Conservation (phyloP, 2,888 invertebrate genomes). For the Polietes domitor region DNA sequence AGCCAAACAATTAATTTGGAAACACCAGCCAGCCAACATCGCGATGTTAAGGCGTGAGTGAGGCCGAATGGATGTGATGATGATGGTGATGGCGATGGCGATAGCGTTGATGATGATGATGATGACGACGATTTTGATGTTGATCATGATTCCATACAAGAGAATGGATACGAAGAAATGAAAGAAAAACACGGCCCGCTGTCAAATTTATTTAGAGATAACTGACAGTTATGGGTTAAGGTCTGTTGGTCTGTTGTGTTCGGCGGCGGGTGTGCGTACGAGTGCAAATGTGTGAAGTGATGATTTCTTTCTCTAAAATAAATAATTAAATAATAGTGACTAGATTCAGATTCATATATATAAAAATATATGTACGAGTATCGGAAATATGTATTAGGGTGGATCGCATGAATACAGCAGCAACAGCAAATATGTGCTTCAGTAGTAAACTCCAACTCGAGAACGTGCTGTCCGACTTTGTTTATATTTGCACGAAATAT, state of each 20-base stretch:
- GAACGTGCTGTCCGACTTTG: no score
- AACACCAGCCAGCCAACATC: neutral
- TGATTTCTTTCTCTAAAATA: constrained; percentile 20
- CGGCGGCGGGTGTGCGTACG: neutral
- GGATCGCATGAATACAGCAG: no score
- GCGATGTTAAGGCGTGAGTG: neutral
- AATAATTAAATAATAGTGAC: constrained; percentile 5
- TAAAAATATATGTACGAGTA: neutral
- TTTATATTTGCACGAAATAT: no score
- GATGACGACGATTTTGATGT: neutral
- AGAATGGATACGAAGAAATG: constrained; percentile 23
- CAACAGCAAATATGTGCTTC: no score
- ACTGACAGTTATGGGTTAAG: constrained; percentile 59
- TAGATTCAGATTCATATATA: neutral
- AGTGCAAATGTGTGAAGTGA: neutral
- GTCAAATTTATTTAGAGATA: constrained; percentile 46
- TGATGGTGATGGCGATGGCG: neutral
- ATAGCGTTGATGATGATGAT: constrained; percentile 1
- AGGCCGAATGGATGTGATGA: neutral
- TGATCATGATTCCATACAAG: neutral
- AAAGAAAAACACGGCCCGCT: constrained; percentile 35
- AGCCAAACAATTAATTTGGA: constrained; percentile 54
- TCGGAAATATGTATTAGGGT: neutral
- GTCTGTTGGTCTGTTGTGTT: constrained; percentile 31
- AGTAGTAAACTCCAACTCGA: no score